These are phyloP conservation scores for Sminthopsis crassicaudata DNA, from an alignment of 2,113 vertebrate genomes.

Conservation along the genomic window DNA sequence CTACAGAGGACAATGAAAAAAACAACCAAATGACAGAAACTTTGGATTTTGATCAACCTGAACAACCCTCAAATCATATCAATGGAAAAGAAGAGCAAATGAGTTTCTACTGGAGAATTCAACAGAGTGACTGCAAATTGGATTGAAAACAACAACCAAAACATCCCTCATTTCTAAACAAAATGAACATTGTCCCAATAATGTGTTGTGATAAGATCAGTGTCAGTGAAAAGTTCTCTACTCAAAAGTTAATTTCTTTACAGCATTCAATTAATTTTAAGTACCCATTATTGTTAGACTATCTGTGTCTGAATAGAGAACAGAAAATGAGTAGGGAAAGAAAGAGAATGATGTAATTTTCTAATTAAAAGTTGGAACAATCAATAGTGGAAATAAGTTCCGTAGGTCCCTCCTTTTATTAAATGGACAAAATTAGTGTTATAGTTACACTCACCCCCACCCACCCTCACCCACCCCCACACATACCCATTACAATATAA, in stretches of 20 bases:
- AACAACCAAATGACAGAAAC: background rate
- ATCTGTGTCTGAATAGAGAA: background rate
- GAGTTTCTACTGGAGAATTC: background rate
- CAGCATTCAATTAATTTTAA: background rate
- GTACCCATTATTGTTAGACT: background rate
- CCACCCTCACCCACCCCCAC: background rate
- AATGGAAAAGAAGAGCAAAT: background rate
- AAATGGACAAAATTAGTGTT: background rate
- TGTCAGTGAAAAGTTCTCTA: background rate
- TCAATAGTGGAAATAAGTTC: accelerated
- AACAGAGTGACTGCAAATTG: background rate
- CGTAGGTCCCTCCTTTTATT: background rate
- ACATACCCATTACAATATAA: background rate
- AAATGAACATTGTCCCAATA: background rate
- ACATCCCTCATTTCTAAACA: background rate
- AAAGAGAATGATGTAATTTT: background rate
- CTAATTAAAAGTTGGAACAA: background rate
- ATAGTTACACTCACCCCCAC: background rate
- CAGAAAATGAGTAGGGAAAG: accelerated
- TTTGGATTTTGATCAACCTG: background rate
- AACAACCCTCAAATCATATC: background rate
- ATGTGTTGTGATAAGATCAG: background rate
- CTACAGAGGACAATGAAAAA: background rate
- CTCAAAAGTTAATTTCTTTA: background rate
- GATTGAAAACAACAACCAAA: background rate